Percentiles rank a stretch among this genome's conserved stretches.
Conservation (phyloP, 2,888 invertebrate species). For the Cyaniris semiargus region DNA sequence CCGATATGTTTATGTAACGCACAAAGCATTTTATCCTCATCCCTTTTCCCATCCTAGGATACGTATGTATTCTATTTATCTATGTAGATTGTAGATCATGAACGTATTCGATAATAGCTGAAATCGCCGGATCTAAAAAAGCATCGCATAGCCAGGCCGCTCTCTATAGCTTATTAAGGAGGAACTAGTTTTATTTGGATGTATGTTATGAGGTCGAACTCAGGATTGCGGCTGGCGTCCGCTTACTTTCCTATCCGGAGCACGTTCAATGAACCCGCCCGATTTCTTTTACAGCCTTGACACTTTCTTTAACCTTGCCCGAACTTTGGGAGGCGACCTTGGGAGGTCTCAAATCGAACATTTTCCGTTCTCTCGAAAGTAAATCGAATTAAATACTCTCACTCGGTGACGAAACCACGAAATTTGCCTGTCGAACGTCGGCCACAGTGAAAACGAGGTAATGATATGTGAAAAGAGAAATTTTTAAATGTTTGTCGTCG, state of each 20-base stretch:
- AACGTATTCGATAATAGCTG: slow-evolving; percentile 42
- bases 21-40: slow-evolving; percentile 12
- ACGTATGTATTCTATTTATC: slow-evolving; percentile 16
- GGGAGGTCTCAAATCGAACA: slow-evolving; percentile 48
- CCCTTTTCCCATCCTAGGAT: slow-evolving; percentile 18
- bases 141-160: slow-evolving; percentile 44
- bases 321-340: slow-evolving; percentile 62
- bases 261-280: slow-evolving; percentile 69
- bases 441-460: slow-evolving; percentile 74
- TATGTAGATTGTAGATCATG: neutral
- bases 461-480: slow-evolving; percentile 80
- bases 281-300: slow-evolving; percentile 79
- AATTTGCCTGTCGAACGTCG: slow-evolving; percentile 66
- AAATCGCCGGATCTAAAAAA: slow-evolving; percentile 53
- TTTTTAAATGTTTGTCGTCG: slow-evolving; percentile 73
- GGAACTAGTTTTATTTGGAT: slow-evolving; percentile 68
- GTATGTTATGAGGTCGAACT: slow-evolving; percentile 74
- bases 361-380: slow-evolving; percentile 56
- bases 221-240: slow-evolving; percentile 53
- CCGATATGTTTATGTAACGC: slow-evolving; percentile 73
- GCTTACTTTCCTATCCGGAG: slow-evolving; percentile 74
- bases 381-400: slow-evolving; percentile 71
- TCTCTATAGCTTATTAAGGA: slow-evolving; percentile 51
- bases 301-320: slow-evolving; percentile 77
- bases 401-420: slow-evolving; percentile 66